A percentile compares a stretch with the other conserved stretches of the same genome.
Conservation (phyloP, 2,797 vertebrate genomes). For the Sciurus vulgaris region DNA sequence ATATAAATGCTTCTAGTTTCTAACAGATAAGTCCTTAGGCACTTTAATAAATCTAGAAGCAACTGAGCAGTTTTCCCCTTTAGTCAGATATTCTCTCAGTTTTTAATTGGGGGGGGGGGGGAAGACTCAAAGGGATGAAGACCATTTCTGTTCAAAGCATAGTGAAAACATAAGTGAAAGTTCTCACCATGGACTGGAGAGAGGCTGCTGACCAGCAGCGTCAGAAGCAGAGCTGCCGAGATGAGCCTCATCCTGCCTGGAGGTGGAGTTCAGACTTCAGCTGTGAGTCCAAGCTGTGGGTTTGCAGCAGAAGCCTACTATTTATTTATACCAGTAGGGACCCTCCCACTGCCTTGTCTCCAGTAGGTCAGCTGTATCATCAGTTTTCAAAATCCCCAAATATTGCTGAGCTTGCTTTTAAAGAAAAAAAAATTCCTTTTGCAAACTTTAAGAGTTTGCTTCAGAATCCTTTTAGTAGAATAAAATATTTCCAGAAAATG, state of each 20-base stretch:
- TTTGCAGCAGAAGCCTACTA: background rate
- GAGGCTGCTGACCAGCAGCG: conserved; percentile 30
- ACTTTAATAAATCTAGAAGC: conserved; percentile 55
- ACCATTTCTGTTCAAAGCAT: conserved; percentile 36
- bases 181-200: conserved; percentile 81
- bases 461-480: background rate
- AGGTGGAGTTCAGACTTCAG: conserved; percentile 58
- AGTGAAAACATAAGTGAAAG: background rate
- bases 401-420: conserved; percentile 81
- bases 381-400: conserved; percentile 74
- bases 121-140: background rate
- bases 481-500: conserved; percentile 26
- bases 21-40: conserved; percentile 35
- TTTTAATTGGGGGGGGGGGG: too few relatives aligned
- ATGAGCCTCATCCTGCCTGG: conserved; percentile 74
- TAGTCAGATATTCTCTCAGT: background rate
- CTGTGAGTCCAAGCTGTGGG: background rate
- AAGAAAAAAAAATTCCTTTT: conserved; percentile 17
- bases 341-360: conserved; percentile 79
- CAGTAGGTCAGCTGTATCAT: conserved; percentile 74
- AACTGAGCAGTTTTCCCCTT: background rate
- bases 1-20: background rate
- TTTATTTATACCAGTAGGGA: conserved; percentile 80
- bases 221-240: conserved; percentile 67
- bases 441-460: conserved; percentile 64